phyloP scores from a whole-genome alignment of 2,113 vertebrate genomes.

The Coregonus clupeaformis region DNA sequence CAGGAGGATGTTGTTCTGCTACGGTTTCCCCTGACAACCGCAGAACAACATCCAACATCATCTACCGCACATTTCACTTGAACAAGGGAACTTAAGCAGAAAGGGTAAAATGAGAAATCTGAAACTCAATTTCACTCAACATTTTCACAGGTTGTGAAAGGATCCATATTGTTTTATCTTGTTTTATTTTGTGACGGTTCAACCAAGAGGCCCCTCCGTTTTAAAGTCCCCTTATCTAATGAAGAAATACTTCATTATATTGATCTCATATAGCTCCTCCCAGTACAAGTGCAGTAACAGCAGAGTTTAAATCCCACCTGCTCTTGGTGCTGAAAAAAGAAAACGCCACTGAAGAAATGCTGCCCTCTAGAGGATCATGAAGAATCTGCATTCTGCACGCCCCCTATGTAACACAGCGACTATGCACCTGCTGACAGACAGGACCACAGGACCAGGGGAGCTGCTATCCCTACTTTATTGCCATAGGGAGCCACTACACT shows the following conservation, averaged over 20 bases:
- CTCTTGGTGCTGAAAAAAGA: conserved; percentile 43
- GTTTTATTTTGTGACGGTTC: conserved; percentile 17
- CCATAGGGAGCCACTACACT: conserved; percentile 22
- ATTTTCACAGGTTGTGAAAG: conserved; percentile 48
- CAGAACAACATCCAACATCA: conserved; percentile 41
- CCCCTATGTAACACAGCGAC: too few species aligned
- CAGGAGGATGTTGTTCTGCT: conserved; percentile 37
- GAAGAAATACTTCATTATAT: conserved; percentile 24
- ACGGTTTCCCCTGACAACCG: conserved; percentile 32
- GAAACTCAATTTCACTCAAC: conserved; percentile 1
- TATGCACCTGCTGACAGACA: too few species aligned
- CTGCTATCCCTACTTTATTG: conserved; percentile 14
- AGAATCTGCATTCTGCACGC: conserved; percentile 31
- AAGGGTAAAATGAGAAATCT: conserved; percentile 35
- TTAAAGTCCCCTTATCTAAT: conserved; percentile 34
- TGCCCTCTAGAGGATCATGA: conserved; percentile 59
- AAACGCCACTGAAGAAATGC: conserved; percentile 41
- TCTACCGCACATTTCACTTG: not conserved
- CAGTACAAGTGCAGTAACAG: conserved; percentile 27
- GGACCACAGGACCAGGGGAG: conserved; percentile 22
- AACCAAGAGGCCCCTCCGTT: conserved; percentile 17
- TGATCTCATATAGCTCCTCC: conserved; percentile 21
- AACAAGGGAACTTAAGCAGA: conserved; percentile 15
- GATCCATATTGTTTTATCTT: conserved; percentile 37
- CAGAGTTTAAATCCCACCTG: conserved; percentile 31